Conservation (phyloP, 2,113 vertebrate species). For the Psilopogon haemacephalus region DNA sequence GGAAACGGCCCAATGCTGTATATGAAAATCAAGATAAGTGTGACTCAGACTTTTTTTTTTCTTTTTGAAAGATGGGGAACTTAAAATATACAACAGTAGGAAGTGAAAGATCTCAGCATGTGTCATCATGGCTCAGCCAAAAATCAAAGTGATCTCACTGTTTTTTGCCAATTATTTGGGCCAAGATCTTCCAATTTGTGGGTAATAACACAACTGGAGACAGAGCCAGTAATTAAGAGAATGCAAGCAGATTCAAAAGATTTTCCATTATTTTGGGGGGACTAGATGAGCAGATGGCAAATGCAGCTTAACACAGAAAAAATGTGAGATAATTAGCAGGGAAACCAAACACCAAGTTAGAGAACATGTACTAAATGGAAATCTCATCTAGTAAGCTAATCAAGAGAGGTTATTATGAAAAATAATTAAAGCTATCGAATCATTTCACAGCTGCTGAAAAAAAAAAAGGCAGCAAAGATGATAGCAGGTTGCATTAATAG, state of each 20-base stretch:
- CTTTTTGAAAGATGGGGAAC: not conserved
- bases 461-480: constrained; percentile 36
- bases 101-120: constrained; percentile 14
- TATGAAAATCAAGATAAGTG: not conserved
- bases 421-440: constrained; percentile 50
- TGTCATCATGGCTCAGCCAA: not conserved
- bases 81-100: constrained; percentile 24
- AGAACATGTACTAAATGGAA: constrained; percentile 60
- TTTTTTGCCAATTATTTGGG: constrained; percentile 35
- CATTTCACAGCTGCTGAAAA: constrained; percentile 43
- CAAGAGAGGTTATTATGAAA: constrained; percentile 58
- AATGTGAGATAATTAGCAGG: constrained; percentile 57
- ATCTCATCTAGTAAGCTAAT: constrained; percentile 66
- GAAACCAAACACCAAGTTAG: constrained; percentile 60
- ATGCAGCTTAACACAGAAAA: constrained; percentile 52
- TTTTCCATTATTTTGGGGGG: constrained; percentile 50
- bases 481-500: constrained; percentile 46
- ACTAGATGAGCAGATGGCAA: constrained; percentile 66
- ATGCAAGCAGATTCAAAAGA: constrained; percentile 30
- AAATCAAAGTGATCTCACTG: constrained; percentile 23
- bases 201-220: constrained; percentile 55
- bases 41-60: not conserved
- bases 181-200: constrained; percentile 30
- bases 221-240: constrained; percentile 51
- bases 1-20: not conserved